Evolutionary conservation across 92 coral and sea anemone species (phyloP), one percentile per base, ranked within the genome.

Genomic region (Epizoanthus illoricatus): DNA sequence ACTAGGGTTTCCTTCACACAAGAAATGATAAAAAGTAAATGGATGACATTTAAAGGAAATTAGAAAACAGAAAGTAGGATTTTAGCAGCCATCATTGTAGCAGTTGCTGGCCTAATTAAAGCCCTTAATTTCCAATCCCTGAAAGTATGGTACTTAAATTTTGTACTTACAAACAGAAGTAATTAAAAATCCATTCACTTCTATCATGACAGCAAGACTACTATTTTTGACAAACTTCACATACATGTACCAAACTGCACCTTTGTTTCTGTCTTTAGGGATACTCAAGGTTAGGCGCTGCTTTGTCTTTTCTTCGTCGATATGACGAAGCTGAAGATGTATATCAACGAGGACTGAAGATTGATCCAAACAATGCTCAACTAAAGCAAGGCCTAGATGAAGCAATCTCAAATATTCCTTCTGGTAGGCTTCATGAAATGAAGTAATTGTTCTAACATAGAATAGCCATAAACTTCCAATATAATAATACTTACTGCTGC

Each of bases 251-350:
- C 45, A 83, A 59, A 58, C n/a, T 1, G 33, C n/a, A n/a, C 65
- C 69, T 18, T 58, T 63, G 3, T 19, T 16, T 45, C 69, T 60
- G 13, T 28, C 19, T n/a, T 15, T 56, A 97, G 99, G 99, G 99
- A 2, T 97, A 97, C 63, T 97, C 99, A 39, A 90, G 99, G 45
- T 88, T 97, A 19, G 99, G 99, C 6, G 88, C 99, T 18, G 99
- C 99, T 5, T 67, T 86, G 28, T 85, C 97, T 11, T 97, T 97
- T 54, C 98, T 97, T 40, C 65, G 83, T 33, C 90, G 85, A 56
- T 86, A 90, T 60, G 89, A 71, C 0, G 91, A 93, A 84, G 98
- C 99, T 64, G 93, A 90, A 69, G 70, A 91, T 67, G 91, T 92
- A 7, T 97, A 89, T 84, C 69, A 74, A 59, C 86, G 76, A 42